A percentile compares a stretch with the other conserved stretches of the same genome.
phyloP scores from a whole-genome alignment of 2,113 vertebrate genomes.

The Mellivora capensis region DNA sequence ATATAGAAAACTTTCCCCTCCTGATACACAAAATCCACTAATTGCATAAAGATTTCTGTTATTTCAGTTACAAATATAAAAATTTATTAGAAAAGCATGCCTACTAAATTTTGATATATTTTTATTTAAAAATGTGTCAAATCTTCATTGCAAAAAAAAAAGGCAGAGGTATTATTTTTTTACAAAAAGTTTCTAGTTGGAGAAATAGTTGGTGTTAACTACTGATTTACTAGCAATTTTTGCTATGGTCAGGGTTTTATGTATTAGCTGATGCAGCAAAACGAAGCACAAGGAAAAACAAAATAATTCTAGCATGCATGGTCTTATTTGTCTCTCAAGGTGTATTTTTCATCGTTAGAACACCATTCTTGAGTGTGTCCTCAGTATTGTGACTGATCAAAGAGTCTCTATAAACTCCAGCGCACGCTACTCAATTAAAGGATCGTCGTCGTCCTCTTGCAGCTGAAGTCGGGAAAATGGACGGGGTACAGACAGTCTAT shows the following conservation, averaged over 20 bases:
- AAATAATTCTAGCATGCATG: background rate
- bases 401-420: background rate
- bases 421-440: slow-evolving; percentile 81
- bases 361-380: slow-evolving; percentile 40
- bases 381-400: background rate
- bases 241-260: background rate
- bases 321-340: slow-evolving; percentile 56
- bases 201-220: background rate
- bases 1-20: slow-evolving; percentile 58
- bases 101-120: slow-evolving; percentile 40
- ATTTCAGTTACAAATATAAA: slow-evolving; percentile 69
- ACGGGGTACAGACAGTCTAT: slow-evolving; percentile 43
- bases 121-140: slow-evolving; percentile 46
- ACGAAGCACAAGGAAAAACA: slow-evolving; percentile 2
- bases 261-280: background rate
- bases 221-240: background rate
- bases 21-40: slow-evolving; percentile 55
- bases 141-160: slow-evolving; percentile 15
- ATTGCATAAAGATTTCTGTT: slow-evolving; percentile 36
- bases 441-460: slow-evolving; percentile 87
- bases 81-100: slow-evolving; percentile 41
- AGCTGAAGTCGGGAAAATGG: slow-evolving; percentile 88
- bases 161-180: slow-evolving; percentile 35
- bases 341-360: slow-evolving; percentile 32
- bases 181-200: slow-evolving; percentile 17